Conservation (phyloP, 2,797 vertebrate genomes). For the Triplophysa yarkandensis region DNA sequence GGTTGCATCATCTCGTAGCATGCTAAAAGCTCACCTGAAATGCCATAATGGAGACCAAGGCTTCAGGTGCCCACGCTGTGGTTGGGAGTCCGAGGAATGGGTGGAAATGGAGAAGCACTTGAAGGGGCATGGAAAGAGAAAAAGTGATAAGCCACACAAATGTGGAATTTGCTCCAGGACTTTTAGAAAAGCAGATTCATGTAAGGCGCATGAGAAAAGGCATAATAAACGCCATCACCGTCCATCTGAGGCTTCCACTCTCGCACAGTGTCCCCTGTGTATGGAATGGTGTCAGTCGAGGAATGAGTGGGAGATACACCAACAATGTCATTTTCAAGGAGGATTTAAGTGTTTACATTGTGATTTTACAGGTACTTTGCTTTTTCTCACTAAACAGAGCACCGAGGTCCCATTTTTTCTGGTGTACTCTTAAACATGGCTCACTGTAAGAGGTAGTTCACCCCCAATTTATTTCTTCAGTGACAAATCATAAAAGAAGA, state of each 20-base stretch:
- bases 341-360: constrained; percentile 55
- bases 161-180: constrained; percentile 50
- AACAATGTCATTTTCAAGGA: constrained; percentile 51
- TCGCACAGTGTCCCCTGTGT: constrained; percentile 44
- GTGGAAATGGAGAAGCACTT: constrained; percentile 68
- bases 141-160: constrained; percentile 44
- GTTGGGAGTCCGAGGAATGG: constrained; percentile 58
- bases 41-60: constrained; percentile 47
- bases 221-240: constrained; percentile 37
- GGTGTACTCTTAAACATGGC: background rate
- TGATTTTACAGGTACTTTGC: constrained; percentile 62
- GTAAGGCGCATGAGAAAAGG: constrained; percentile 51
- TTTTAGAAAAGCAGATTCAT: constrained; percentile 54
- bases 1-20: constrained; percentile 40
- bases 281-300: constrained; percentile 57
- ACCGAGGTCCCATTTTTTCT: too few relatives aligned
- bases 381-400: background rate
- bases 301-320: constrained; percentile 51
- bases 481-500: too few relatives aligned
- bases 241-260: constrained; percentile 7
- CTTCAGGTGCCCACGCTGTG: constrained; percentile 67
- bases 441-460: too few relatives aligned
- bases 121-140: constrained; percentile 50
- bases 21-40: constrained; percentile 57
- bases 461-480: too few relatives aligned